phyloP scores from a whole-genome alignment of 2,797 vertebrate species.

The Lemur catta region DNA sequence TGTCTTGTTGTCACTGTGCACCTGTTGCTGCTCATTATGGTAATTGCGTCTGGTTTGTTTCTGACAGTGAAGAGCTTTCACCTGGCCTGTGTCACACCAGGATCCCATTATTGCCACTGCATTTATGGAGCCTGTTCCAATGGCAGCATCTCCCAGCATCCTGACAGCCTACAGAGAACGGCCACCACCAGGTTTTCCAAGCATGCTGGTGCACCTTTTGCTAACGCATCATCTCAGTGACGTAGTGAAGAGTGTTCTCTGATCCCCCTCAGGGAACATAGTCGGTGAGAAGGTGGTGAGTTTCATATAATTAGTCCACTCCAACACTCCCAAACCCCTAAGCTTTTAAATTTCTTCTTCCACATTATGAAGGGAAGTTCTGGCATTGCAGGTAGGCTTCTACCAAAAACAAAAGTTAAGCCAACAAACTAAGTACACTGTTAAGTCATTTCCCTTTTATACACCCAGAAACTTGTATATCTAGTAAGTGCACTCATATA shows the following conservation, averaged over 20 bases:
- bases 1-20: not conserved
- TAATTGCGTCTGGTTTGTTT: not conserved
- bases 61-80: not conserved
- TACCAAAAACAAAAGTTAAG: not conserved
- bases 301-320: not conserved
- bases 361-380: not conserved
- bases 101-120: not conserved
- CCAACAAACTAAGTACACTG: not conserved
- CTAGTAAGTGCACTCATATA: not conserved
- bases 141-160: not conserved
- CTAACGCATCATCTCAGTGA: not conserved
- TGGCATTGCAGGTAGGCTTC: not conserved
- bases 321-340: not conserved
- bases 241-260: not conserved
- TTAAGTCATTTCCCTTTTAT: not conserved
- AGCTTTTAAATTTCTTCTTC: not conserved
- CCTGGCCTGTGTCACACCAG: not conserved
- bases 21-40: not conserved
- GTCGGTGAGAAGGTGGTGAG: no score
- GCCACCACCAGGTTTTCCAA: not conserved
- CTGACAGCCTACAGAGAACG: not conserved
- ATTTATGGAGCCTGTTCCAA: not conserved
- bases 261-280: not conserved
- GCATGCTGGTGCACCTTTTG: not conserved
- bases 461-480: not conserved